Evolutionary conservation across 2,888 invertebrate species (phyloP), one percentile per base, ranked within the genome.

Genomic region (Eledone cirrhosa): DNA sequence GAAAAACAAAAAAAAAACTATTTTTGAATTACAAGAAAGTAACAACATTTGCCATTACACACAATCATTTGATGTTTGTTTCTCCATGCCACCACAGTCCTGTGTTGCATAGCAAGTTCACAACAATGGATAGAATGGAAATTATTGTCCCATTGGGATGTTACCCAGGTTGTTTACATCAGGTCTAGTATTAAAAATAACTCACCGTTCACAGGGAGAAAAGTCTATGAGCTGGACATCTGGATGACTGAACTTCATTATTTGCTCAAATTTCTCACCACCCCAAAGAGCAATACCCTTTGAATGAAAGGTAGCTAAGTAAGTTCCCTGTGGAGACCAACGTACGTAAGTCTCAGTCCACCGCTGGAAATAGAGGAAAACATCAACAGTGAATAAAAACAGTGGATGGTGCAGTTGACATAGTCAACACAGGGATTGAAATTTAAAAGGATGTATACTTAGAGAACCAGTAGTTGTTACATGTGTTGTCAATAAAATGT

Each of bases 271-370:
- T 86, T 94, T 94, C 33, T 96, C 96, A 0, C 99, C 99, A 27
- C 97, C 99, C 99, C 99, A 99, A 74, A 99, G 92, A 0, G 97
- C 97, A 77, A 99, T 97, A 79, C 99, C 99, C 82, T 95, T 94
- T 91, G 95, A 94, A 89, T 99, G 99, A 92, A 98, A 97, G 0
- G 99, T 99, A 0, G 98, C 95, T 84, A 99, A 92, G 90, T 97
- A 99, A 0, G 98, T 98, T 74, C 99, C 99, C 63, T 97, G 92
- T 0, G 99, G 99, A 1, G 99, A 99, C 99, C 99, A 99, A 85
- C 96, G 95, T 1, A 98, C 96, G 86, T 97, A 96, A 0, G 97
- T 96, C 89, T 98, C 98, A 0, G 98, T 98, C 95, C 99, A 99
- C 85, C 95, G 94, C 96, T 97, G 81, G 5, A 41, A 41, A 11